Conservation (phyloP, 2,888 invertebrate species). For the Onchidella celtica region DNA sequence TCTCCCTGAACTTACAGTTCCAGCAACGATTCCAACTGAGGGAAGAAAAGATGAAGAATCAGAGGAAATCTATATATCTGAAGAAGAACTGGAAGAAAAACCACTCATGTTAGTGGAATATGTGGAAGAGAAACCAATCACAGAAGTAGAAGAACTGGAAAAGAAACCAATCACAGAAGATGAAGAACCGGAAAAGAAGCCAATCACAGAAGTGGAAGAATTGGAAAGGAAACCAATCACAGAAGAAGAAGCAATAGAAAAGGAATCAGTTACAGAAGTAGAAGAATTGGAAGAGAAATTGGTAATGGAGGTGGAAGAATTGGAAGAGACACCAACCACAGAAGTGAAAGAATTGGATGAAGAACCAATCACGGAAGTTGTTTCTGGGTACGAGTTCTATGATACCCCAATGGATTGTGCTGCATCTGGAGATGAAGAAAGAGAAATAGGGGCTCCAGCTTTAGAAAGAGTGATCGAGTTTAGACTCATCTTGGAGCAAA, state of each 20-base stretch:
- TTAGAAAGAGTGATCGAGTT: too few species aligned
- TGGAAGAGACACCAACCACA: slow-evolving; percentile 21
- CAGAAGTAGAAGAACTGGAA: slow-evolving; percentile 5
- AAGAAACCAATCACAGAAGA: slow-evolving; percentile 24
- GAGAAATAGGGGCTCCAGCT: too few species aligned
- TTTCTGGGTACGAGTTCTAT: too few species aligned
- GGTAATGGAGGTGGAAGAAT: slow-evolving; percentile 44
- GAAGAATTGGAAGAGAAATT: too few species aligned
- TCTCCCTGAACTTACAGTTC: too few species aligned
- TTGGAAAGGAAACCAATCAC: too few species aligned
- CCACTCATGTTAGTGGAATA: slow-evolving; percentile 25
- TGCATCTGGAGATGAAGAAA: too few species aligned
- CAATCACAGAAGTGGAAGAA: background rate
- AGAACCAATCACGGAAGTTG: too few species aligned
- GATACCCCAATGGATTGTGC: too few species aligned
- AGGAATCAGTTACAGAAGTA: slow-evolving; percentile 23
- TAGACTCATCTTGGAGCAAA: too few species aligned
- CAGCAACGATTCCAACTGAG: too few species aligned
- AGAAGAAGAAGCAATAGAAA: slow-evolving; percentile 42
- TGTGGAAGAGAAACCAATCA: slow-evolving; percentile 1
- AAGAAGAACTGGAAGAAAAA: slow-evolving; percentile 10
- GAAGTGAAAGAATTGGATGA: slow-evolving; percentile 3
- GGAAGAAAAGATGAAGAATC: slow-evolving; percentile 22
- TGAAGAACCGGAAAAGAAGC: slow-evolving; percentile 12
- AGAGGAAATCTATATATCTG: slow-evolving; percentile 30